A percentile compares a stretch with the other conserved stretches of the same genome.
Evolutionary conservation across 2,113 vertebrate species (phyloP).

Genomic region (Dendropsophus ebraccatus): DNA sequence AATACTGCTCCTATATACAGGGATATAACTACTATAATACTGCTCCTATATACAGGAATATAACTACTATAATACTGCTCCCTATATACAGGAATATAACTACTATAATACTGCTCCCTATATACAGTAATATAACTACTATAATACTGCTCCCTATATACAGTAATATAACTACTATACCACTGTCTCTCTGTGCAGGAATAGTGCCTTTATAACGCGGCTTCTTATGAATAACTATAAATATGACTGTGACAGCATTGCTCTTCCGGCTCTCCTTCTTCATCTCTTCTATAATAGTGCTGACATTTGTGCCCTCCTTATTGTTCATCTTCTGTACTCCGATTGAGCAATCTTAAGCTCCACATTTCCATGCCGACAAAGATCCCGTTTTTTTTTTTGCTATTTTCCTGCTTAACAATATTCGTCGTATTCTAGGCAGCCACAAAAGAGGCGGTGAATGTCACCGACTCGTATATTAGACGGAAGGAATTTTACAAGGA

Average conservation of each 20-base stretch:
- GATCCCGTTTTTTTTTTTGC: not conserved
- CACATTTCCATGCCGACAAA: not conserved
- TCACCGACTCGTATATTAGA: conserved; percentile 40
- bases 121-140: not conserved
- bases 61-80: not conserved
- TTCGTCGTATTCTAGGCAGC: not conserved
- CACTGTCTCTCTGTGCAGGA: not conserved
- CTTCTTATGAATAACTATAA: too few relatives aligned
- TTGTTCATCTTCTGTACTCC: not conserved
- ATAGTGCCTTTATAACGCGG: too few relatives aligned
- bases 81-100: not conserved
- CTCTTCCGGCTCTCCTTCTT: not conserved
- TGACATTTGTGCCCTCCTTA: not conserved
- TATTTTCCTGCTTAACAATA: not conserved
- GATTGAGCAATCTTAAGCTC: not conserved
- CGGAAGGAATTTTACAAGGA: conserved; percentile 42
- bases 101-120: not conserved
- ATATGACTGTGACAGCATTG: too few relatives aligned
- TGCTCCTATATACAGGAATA: not conserved
- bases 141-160: not conserved
- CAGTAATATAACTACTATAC: not conserved
- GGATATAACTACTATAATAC: conserved; percentile 11
- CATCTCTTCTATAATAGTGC: not conserved
- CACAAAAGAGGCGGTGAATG: conserved; percentile 31
- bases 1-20: conserved; percentile 2